These are phyloP conservation scores for Telenomus remus DNA, from an alignment of 1,140 invertebrate species.

Conservation along the genomic window DNA sequence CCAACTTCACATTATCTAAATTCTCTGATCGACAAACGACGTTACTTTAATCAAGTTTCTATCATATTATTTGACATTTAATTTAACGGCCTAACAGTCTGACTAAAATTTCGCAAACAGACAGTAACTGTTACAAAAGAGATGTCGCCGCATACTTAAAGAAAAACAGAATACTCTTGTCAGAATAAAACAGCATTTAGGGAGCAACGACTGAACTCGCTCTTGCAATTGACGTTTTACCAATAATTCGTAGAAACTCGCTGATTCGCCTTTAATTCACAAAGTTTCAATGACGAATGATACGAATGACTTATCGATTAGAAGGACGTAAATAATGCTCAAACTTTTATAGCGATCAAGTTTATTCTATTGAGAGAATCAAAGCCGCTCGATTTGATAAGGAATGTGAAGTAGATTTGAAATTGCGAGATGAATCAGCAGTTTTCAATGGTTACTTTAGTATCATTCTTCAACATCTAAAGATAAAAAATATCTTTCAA, in stretches of 20 bases:
- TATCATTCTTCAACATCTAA: too few species aligned
- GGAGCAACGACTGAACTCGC: slow-evolving; percentile 16
- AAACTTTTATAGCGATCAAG: slow-evolving; percentile 47
- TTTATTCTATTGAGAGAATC: slow-evolving; percentile 16
- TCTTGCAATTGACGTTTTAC: slow-evolving; percentile 44
- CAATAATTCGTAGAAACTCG: slow-evolving; percentile 43
- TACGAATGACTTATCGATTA: slow-evolving; percentile 41
- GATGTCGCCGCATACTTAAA: slow-evolving; percentile 27
- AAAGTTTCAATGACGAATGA: slow-evolving; percentile 61
- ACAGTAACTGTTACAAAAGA: slow-evolving; percentile 28
- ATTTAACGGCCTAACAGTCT: slow-evolving; percentile 38
- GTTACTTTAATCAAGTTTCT: slow-evolving; percentile 43
- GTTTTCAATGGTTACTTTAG: too few species aligned
- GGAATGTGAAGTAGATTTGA: neutral
- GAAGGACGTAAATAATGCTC: slow-evolving; percentile 45
- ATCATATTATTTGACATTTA: slow-evolving; percentile 49
- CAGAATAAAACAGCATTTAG: slow-evolving; percentile 39
- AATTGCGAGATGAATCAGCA: too few species aligned
- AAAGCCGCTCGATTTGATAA: slow-evolving; percentile 35
- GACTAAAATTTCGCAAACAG: slow-evolving; percentile 36
- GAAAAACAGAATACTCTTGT: slow-evolving; percentile 38
- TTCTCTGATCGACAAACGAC: slow-evolving; percentile 30
- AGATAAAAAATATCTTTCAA: too few species aligned
- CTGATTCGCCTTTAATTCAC: slow-evolving; percentile 51
- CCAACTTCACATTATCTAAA: too few species aligned